Evolutionary conservation across 1,140 invertebrate species (phyloP).

Genomic region (Aphaenogaster rudis): DNA sequence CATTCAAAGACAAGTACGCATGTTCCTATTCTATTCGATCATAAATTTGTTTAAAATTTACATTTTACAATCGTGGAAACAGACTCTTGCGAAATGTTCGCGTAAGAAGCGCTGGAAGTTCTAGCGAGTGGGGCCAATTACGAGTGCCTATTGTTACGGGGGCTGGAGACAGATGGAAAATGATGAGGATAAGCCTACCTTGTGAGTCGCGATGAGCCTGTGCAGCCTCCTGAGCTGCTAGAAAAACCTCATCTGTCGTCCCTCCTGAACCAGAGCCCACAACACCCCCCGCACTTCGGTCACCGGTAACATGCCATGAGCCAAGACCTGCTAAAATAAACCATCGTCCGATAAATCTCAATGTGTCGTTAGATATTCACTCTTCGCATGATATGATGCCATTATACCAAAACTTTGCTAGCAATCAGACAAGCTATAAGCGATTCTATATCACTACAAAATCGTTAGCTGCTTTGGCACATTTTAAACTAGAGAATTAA

Average conservation of each 20-base stretch:
- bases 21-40: neutral
- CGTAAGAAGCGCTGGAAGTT: neutral
- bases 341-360: constrained; percentile 43
- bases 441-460: neutral
- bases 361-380: neutral
- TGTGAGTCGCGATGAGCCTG: constrained; percentile 92
- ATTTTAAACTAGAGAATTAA: neutral
- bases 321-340: constrained; percentile 80
- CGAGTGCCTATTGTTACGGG: constrained; percentile 84
- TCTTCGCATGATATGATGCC: neutral
- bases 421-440: neutral
- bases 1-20: constrained; percentile 46
- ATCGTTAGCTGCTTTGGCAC: neutral
- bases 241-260: constrained; percentile 90
- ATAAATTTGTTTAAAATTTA: constrained; percentile 21
- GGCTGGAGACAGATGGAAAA: constrained; percentile 80
- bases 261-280: constrained; percentile 82
- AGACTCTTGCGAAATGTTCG: neutral
- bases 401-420: neutral
- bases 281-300: constrained; percentile 87
- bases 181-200: constrained; percentile 89
- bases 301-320: constrained; percentile 90
- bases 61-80: neutral
- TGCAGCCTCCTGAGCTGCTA: constrained; percentile 90
- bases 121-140: constrained; percentile 50